Base-by-base conservation (phyloP, 2,113 vertebrate species). In the Reinhardtius hippoglossoides region DNA sequence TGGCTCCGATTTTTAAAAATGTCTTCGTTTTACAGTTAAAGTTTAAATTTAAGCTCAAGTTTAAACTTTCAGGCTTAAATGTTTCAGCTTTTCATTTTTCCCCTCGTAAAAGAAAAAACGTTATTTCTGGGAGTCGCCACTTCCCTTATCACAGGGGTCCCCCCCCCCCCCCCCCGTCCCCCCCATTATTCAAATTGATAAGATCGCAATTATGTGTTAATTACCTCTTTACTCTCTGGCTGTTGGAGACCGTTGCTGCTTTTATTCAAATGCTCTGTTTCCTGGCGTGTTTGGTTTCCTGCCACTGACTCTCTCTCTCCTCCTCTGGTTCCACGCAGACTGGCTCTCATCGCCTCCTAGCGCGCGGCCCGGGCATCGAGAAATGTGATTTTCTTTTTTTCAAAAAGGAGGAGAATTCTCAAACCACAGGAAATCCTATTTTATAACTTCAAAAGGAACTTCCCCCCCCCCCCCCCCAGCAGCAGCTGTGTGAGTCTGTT, bases 361-460 rank as follows among this genome's bases (percentile, higher is more conserved):
- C 83, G 90, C 16, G 10, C 58, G 21, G 13, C 9, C 5, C 0
- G 1, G 64, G 79, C 4, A 88, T 20, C 66, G 68, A 73, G 60
- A 9, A 73, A 3, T 57, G 21, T 52, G n/a, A 72, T 59, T 16
- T 20, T 42, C 50, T 57, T 3, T 9, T 15, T 44, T 5, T 9
- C 2, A 9, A 76, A 40, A 31, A 46, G 27, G 44, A 60, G 72
- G 46, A 84, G 62, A 60, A 31, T 58, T 75, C 13, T 66, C 21
- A 71, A 82, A 84, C 71, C 83, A 81, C 83, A 87, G 85, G 81
- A 90, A 83, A 80, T 81, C 59, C 74, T 63, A 23, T 60, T 21
- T 59, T 26, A 62, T 7, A 54, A 12, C 72, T 80, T 81, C 67
- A 76, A 69, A 80, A 66, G 37, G 10, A 80, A 40, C 10, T 20